Percentiles rank a stretch among this genome's conserved stretches.
Evolutionary conservation across 2,113 vertebrate genomes (phyloP).

Genomic region (Edolisoma coerulescens): DNA sequence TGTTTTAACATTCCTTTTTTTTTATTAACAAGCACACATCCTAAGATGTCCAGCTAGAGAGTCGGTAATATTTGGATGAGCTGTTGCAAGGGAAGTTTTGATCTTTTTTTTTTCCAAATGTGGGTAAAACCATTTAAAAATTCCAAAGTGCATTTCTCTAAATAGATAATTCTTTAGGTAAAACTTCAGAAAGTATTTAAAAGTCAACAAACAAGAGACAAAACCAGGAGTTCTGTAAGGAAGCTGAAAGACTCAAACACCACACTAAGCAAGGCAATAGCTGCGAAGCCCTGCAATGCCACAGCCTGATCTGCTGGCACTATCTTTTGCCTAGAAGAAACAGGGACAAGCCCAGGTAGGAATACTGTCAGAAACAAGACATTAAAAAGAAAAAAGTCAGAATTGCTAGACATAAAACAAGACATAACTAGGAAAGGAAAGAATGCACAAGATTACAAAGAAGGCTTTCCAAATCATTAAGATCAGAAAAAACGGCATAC

Average conservation of each 20-base stretch:
- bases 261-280: background rate
- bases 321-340: background rate
- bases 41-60: background rate
- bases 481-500: background rate
- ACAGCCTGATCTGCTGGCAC: background rate
- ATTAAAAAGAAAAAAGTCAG: background rate
- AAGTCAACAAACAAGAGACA: background rate
- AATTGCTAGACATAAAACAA: background rate
- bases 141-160: background rate
- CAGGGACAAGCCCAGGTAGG: background rate
- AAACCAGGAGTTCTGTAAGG: background rate
- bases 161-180: background rate
- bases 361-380: background rate
- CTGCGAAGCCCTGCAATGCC: background rate
- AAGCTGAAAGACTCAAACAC: background rate
- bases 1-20: background rate
- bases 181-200: background rate
- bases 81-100: background rate
- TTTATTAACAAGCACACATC: background rate
- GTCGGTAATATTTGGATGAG: background rate
- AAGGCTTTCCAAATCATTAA: background rate
- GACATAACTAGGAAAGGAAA: background rate
- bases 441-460: background rate
- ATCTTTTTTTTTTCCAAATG: accelerated
- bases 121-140: background rate